Evolutionary conservation across 2,888 invertebrate species (phyloP).

Genomic region (Parelbella ahira): DNA sequence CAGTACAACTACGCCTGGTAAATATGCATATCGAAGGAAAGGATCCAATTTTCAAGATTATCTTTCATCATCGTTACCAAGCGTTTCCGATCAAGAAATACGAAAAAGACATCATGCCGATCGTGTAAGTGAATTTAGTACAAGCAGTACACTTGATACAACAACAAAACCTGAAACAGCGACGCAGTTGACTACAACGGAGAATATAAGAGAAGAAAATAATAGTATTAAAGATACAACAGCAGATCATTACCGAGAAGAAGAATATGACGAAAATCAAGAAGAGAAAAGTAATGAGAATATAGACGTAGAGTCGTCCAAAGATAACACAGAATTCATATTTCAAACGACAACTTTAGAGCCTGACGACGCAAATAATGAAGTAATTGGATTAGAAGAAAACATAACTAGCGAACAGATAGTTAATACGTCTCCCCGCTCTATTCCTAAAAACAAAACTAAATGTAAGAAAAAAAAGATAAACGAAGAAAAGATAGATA

Average conservation of each 20-base stretch:
- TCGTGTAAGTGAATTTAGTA: constrained; percentile 33
- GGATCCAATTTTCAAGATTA: constrained; percentile 71
- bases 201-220: constrained; percentile 20
- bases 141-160: constrained; percentile 28
- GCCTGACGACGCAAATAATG: constrained; percentile 38
- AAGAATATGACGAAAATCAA: constrained; percentile 33
- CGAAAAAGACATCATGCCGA: constrained; percentile 45
- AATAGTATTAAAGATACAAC: constrained; percentile 14
- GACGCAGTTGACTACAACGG: constrained; percentile 33
- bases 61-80: constrained; percentile 44
- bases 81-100: constrained; percentile 37
- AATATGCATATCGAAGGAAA: constrained; percentile 53
- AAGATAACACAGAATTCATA: constrained; percentile 54
- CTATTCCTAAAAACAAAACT: constrained; percentile 54
- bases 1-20: constrained; percentile 34
- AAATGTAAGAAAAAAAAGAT: constrained; percentile 70
- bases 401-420: constrained; percentile 38
- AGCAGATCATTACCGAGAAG: constrained; percentile 26
- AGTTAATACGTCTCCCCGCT: constrained; percentile 38
- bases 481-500: constrained; percentile 36
- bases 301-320: constrained; percentile 39
- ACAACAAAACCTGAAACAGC: constrained; percentile 30
- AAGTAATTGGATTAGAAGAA: constrained; percentile 38
- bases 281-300: constrained; percentile 27
- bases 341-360: constrained; percentile 42